Conservation (phyloP, 2,888 invertebrate genomes). For the Eristalis pertinax region DNA sequence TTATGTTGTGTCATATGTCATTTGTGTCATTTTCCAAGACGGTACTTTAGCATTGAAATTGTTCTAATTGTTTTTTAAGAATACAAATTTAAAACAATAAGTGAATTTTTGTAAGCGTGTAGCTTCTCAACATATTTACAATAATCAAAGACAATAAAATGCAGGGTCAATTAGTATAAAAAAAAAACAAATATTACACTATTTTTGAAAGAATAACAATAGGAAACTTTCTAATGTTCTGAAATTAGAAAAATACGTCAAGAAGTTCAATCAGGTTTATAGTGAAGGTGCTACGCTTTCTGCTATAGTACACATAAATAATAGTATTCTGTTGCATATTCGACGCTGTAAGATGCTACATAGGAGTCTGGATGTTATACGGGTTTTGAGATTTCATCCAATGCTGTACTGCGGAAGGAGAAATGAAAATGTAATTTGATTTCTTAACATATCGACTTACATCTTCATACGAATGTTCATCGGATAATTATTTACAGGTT, state of each 20-base stretch:
- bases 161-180: background rate
- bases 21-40: conserved; percentile 4
- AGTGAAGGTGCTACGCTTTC: background rate
- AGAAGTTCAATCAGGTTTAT: background rate
- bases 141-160: conserved; percentile 1
- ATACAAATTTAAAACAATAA: background rate
- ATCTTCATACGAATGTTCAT: background rate
- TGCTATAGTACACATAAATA: background rate
- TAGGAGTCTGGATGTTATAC: conserved; percentile 28
- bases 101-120: background rate
- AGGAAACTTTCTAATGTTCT: background rate
- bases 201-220: background rate
- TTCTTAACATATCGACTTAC: background rate
- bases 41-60: background rate
- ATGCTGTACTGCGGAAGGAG: conserved; percentile 5
- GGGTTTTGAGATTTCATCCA: conserved; percentile 9
- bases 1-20: conserved; percentile 1
- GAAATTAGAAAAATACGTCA: background rate
- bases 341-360: conserved; percentile 17
- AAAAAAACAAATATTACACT: background rate
- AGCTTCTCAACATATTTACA: background rate
- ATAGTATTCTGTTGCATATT: background rate
- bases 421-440: conserved; percentile 27
- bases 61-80: background rate
- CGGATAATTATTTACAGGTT: background rate